Evolutionary conservation across 2,113 vertebrate species (phyloP), one percentile per base, ranked within the genome.

Genomic region (Murina feae): DNA sequence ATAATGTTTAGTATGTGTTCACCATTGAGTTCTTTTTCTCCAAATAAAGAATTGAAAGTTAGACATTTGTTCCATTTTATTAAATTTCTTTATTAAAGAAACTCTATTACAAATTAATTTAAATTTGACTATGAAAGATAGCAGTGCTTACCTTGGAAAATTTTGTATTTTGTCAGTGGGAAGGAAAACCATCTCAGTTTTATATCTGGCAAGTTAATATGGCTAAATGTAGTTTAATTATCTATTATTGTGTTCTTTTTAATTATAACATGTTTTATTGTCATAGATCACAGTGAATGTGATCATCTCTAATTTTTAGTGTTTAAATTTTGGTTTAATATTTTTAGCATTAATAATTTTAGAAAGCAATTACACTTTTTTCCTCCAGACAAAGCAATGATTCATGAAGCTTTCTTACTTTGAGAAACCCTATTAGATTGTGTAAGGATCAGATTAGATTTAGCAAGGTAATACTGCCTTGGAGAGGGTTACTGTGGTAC

Each of bases 341-440:
- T 85, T 91, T 89, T 51, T 60, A 81, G 11, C 76, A 95, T 84
- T 85, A 81, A 44, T 7, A 72, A 91, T 84, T 95, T 96, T 91
- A 47, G 42, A 92, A 96, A 75, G 42, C n/a, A 60, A 0, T 60
- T 75, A 2, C 37, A 23, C 3, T 11, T 76, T 28, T 74, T 68
- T 82, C 76, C 91, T 75, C 68, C 32, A 79, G 42, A 18, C 53
- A 87, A 82, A 58, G 23, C 35, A 83, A 14, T 80, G 37, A 63
- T 76, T 86, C 80, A 30, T 42, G 16, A 89, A 58, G 14, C 25
- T 44, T 94, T 93, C 32, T 86, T 14, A 39, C 37, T 58, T 51
- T 86, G n/a, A 91, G 51, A 74, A 58, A 88, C 14, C 37, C 2
- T 58, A 11, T 72, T 78, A 17, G 20, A 37, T 88, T 35, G 42